phyloP scores from a whole-genome alignment of 1,140 invertebrate genomes.

The Dendroctonus ponderosae region DNA sequence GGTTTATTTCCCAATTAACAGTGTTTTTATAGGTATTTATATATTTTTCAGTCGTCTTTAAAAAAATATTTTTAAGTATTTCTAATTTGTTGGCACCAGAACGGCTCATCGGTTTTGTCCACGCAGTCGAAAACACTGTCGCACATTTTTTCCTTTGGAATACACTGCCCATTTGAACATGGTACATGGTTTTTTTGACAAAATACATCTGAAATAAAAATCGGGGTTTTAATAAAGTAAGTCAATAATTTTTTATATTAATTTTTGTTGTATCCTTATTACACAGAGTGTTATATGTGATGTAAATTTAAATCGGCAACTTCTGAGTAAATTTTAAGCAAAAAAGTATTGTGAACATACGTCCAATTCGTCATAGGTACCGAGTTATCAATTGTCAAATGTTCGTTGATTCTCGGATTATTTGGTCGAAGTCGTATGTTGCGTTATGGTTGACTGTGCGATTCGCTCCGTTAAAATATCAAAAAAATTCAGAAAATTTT shows the following conservation, averaged over 20 bases:
- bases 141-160: slow-evolving; percentile 60
- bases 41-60: slow-evolving; percentile 1
- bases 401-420: too few relatives aligned
- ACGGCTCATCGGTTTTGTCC: slow-evolving; percentile 65
- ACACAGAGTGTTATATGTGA: too few relatives aligned
- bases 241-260: neutral
- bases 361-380: too few relatives aligned
- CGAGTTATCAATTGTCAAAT: too few relatives aligned
- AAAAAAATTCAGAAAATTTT: too few relatives aligned
- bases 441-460: too few relatives aligned
- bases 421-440: too few relatives aligned
- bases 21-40: neutral
- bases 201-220: slow-evolving; percentile 33
- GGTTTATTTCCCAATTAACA: neutral
- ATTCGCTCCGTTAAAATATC: too few relatives aligned
- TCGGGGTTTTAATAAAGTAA: too few relatives aligned
- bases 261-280: slow-evolving; percentile 4
- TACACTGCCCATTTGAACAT: slow-evolving; percentile 63
- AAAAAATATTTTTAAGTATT: slow-evolving; percentile 13
- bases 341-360: too few relatives aligned
- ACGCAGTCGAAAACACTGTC: slow-evolving; percentile 63
- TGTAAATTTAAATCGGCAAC: too few relatives aligned
- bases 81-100: slow-evolving; percentile 54
- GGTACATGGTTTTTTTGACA: slow-evolving; percentile 54
- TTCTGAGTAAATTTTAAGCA: too few relatives aligned